phyloP scores from a whole-genome alignment of 2,888 invertebrate species.

The Tinea pellionella region DNA sequence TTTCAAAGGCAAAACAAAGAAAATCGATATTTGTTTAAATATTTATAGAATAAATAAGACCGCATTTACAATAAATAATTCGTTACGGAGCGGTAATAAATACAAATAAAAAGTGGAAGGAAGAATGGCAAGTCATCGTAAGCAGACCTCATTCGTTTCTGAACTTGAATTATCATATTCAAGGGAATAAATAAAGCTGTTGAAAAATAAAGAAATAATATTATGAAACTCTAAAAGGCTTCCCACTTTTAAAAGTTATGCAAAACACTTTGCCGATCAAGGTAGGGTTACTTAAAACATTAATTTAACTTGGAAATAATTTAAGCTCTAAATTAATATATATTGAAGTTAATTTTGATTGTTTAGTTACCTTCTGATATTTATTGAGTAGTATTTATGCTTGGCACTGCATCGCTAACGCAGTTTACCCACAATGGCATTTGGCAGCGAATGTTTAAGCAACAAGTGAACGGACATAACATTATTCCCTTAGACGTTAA shows the following conservation, averaged over 20 bases:
- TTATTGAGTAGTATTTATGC: neutral
- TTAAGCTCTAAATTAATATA: neutral
- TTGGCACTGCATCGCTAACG: conserved; percentile 8
- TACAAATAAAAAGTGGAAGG: neutral
- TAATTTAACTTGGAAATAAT: neutral
- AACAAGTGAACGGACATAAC: conserved; percentile 28
- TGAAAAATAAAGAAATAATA: neutral
- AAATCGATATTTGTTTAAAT: too few species aligned
- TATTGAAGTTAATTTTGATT: neutral
- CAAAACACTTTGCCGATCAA: neutral
- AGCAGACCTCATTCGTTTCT: neutral
- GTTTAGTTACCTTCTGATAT: neutral
- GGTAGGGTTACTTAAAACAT: neutral
- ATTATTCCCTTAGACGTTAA: neutral
- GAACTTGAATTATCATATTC: neutral
- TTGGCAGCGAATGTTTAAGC: conserved; percentile 27
- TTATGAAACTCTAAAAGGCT: neutral
- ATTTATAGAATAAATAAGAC: too few species aligned
- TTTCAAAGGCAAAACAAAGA: too few species aligned
- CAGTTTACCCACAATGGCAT: conserved; percentile 18
- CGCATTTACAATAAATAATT: neutral
- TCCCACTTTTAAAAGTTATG: neutral
- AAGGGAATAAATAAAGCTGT: neutral
- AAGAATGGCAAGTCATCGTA: neutral
- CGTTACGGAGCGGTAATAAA: neutral